phyloP scores from a whole-genome alignment of 1,140 invertebrate species.

The Ganaspis sp. region DNA sequence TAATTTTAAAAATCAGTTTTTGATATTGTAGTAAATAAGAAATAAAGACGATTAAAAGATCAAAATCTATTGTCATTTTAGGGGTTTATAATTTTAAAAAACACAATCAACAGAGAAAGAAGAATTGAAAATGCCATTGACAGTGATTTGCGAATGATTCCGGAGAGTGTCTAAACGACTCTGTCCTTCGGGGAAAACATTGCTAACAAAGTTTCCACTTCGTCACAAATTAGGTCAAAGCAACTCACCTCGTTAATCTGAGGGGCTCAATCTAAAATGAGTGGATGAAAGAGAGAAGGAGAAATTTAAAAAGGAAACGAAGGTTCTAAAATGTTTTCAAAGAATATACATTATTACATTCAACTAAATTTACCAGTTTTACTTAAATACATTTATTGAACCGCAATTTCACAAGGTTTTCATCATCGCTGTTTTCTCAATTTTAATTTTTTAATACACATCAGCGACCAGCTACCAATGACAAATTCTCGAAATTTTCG shows the following conservation, averaged over 20 bases:
- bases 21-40: too few relatives aligned
- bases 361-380: slow-evolving; percentile 8
- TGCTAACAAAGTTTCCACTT: slow-evolving; percentile 24
- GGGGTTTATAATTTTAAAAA: too few relatives aligned
- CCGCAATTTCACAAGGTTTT: neutral
- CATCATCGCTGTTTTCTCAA: neutral
- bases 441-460: neutral
- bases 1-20: too few relatives aligned
- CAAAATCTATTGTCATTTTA: too few relatives aligned
- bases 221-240: slow-evolving; percentile 10
- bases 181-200: neutral
- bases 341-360: neutral
- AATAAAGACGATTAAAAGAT: too few relatives aligned
- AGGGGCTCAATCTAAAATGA: neutral
- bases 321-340: neutral
- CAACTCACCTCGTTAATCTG: neutral
- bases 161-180: neutral
- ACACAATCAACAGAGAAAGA: too few relatives aligned
- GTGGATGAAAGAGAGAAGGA: neutral
- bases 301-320: neutral
- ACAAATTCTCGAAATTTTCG: neutral
- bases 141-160: neutral
- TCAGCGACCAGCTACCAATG: neutral
- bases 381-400: slow-evolving; percentile 30
- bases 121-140: neutral